These are phyloP conservation scores for Pegea sp. DNA, from an alignment of 23 tunicate species.

Conservation along the genomic window DNA sequence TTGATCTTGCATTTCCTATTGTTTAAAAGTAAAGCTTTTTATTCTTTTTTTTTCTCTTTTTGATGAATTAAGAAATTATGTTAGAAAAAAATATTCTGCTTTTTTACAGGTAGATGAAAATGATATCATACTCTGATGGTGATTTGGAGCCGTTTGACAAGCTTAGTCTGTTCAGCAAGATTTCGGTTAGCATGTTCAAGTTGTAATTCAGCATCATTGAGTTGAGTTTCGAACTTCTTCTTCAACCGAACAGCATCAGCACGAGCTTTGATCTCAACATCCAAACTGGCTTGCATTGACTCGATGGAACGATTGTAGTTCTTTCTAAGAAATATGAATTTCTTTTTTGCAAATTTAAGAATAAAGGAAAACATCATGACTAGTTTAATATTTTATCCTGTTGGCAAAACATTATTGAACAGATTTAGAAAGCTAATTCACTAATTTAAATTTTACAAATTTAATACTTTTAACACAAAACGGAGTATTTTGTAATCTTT, in stretches of 20 bases:
- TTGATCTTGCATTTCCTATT: constrained; percentile 92
- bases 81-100: no score
- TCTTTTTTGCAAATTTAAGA: not conserved
- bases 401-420: no score
- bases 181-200: constrained; percentile 90
- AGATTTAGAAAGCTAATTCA: no score
- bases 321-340: constrained; percentile 40
- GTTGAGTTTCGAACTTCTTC: constrained; percentile 89
- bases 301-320: constrained; percentile 87
- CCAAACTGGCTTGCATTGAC: constrained; percentile 93
- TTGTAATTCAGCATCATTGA: constrained; percentile 84
- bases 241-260: constrained; percentile 83
- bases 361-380: no score
- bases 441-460: no score
- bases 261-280: constrained; percentile 92
- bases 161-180: constrained; percentile 60
- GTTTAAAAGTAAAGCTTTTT: constrained; percentile 7
- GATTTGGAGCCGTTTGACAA: constrained; percentile 47
- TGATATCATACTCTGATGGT: constrained; percentile 51
- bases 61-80: no score
- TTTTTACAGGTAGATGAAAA: no score
- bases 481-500: no score
- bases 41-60: no score
- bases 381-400: no score
- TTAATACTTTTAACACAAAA: no score